Base-by-base conservation (phyloP, 2,888 invertebrate genomes). In the Dasysyrphus albostriatus region DNA sequence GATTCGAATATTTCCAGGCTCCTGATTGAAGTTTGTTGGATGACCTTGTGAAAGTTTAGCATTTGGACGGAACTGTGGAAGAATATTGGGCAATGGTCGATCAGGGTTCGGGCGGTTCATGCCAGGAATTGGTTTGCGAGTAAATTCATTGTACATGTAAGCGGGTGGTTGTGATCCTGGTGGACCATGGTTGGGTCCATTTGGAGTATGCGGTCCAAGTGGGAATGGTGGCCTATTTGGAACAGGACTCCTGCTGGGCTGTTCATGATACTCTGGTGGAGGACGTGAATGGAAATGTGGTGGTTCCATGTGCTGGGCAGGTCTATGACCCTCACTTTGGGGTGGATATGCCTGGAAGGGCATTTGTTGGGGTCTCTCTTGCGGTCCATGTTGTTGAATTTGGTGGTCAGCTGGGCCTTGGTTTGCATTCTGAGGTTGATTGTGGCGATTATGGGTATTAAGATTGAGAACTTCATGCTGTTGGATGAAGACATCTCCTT, bases 31-130 rank as follows among this genome's bases (percentile, higher is more conserved):
- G 19, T 89, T 88, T 0, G 90, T 88, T 24, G 91, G 89, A 77
- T 92, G 91, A 0, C 94, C 94, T 79, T 92, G 93, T 0, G 94
- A 93, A 4, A 94, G 91, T 89, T 95, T 94, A 2, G 95, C 94
- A 89, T 95, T 95, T 0, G 96, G 96, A 42, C 96, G 93, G 89
- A 96, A 96, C 89, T 96, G 96, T 0, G 96, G 96, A 32, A 96
- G 90, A 89, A 96, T 96, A 89, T 96, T 96, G 1, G 96, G 96
- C 56, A 95, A 90, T 75, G 92, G 90, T 1, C 89, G 89, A 74
- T 90, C 91, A 4, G 90, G 89, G 81, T 89, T 90, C 3, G 90
- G 90, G 5, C 90, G 89, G 37, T 88, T 88, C 51, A 90, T 89
- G 24, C 90, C 90, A 0, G 89, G 88, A 29, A 90, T 84, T 0